phyloP scores from a whole-genome alignment of 2,888 invertebrate species.

The Clistopyga incitator region DNA sequence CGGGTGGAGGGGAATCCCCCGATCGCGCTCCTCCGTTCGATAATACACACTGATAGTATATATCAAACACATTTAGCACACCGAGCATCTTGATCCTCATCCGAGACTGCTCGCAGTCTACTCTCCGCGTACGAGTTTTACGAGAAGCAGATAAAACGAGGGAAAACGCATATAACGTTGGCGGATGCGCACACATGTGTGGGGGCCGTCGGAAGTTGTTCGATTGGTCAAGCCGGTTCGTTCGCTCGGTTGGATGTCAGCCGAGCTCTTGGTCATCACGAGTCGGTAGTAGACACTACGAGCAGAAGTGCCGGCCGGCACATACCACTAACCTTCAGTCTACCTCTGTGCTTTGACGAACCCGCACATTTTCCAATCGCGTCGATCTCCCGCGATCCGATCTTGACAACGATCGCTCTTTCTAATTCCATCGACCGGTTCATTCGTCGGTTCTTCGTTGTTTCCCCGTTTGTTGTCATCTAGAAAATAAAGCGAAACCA shows the following conservation, averaged over 20 bases:
- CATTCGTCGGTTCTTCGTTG: background rate
- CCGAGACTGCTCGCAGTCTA: background rate
- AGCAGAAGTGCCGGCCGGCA: conserved; percentile 34
- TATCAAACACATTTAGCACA: conserved; percentile 2
- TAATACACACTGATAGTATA: conserved; percentile 7
- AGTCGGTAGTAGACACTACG: conserved; percentile 23
- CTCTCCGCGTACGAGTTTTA: conserved; percentile 5
- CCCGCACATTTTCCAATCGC: conserved; percentile 21
- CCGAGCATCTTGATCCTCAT: background rate
- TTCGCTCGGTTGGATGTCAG: conserved; percentile 32
- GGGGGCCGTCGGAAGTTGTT: conserved; percentile 68
- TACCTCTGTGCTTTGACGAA: conserved; percentile 12
- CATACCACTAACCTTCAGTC: conserved; percentile 16
- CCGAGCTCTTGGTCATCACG: conserved; percentile 46
- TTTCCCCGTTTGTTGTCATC: background rate
- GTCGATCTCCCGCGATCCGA: background rate
- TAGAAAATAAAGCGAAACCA: background rate
- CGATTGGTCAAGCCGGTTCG: conserved; percentile 77
- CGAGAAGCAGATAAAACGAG: conserved; percentile 24
- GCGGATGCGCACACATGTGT: conserved; percentile 51
- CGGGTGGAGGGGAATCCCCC: conserved; percentile 16
- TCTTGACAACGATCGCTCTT: background rate
- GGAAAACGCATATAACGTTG: conserved; percentile 56
- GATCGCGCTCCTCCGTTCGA: background rate
- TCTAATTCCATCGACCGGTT: background rate